These are phyloP conservation scores for Colius striatus DNA, from an alignment of 2,113 vertebrate species.

Conservation along the genomic window DNA sequence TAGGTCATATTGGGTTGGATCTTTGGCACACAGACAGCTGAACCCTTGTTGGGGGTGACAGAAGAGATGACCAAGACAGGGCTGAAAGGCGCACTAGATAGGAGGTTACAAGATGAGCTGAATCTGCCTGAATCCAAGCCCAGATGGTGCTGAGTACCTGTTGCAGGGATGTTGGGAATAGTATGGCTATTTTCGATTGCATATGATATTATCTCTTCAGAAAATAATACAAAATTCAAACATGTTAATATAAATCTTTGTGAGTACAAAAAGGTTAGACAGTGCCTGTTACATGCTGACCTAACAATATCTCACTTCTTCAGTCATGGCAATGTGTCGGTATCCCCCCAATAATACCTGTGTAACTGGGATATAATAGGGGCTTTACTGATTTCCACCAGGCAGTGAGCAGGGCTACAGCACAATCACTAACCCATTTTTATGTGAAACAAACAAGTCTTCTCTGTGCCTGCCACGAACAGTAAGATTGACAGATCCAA, in stretches of 20 bases:
- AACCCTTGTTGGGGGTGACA: not conserved
- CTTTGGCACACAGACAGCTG: not conserved
- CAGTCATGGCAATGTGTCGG: not conserved
- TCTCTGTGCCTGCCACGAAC: not conserved
- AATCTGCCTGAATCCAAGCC: not conserved
- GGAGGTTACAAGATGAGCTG: not conserved
- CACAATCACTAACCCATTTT: not conserved
- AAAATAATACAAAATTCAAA: not conserved
- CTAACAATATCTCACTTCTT: not conserved
- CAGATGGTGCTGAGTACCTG: not conserved
- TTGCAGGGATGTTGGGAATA: not conserved
- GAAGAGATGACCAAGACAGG: not conserved
- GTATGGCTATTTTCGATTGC: not conserved
- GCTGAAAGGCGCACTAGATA: not conserved
- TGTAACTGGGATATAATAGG: not conserved
- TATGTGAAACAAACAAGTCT: conserved; percentile 8
- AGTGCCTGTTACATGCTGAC: not conserved
- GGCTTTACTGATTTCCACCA: not conserved
- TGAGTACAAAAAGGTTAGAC: not conserved
- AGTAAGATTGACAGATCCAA: not conserved
- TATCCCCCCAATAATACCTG: not conserved
- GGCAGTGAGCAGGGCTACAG: not conserved
- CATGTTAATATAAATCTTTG: not conserved
- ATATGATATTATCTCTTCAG: not conserved
- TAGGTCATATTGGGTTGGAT: not conserved